These are phyloP conservation scores for Druon quercuslanigerum DNA, from an alignment of 1,140 invertebrate genomes.

Conservation along the genomic window DNA sequence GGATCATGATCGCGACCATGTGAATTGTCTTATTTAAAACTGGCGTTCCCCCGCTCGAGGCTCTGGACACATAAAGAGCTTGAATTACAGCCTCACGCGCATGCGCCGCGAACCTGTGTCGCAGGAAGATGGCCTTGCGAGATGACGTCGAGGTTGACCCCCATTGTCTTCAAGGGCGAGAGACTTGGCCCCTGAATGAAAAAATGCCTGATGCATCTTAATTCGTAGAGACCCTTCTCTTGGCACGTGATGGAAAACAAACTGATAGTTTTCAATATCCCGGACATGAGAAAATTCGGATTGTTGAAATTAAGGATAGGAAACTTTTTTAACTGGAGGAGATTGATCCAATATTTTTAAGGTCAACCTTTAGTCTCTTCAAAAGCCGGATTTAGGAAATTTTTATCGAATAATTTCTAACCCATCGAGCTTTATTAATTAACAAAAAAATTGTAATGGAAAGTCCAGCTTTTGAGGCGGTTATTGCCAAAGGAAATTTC, in stretches of 20 bases:
- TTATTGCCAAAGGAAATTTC: too few species aligned
- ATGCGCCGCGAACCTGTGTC: slow-evolving; percentile 47
- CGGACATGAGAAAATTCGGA: too few species aligned
- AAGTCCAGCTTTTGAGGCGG: too few species aligned
- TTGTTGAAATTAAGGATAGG: too few species aligned
- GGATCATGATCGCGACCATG: slow-evolving; percentile 48
- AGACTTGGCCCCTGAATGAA: slow-evolving; percentile 44
- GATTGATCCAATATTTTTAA: too few species aligned
- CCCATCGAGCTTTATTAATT: too few species aligned
- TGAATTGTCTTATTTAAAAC: slow-evolving; percentile 64
- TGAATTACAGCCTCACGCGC: slow-evolving; percentile 55
- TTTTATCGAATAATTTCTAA: too few species aligned
- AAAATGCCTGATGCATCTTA: slow-evolving; percentile 65
- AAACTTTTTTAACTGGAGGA: too few species aligned
- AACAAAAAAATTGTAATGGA: too few species aligned
- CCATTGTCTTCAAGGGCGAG: slow-evolving; percentile 67
- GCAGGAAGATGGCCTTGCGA: slow-evolving; percentile 68
- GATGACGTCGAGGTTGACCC: slow-evolving; percentile 63
- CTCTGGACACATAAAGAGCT: slow-evolving; percentile 63
- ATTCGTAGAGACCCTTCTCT: slow-evolving; percentile 45
- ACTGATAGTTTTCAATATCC: background rate
- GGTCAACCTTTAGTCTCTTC: too few species aligned
- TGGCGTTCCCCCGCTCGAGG: slow-evolving; percentile 15
- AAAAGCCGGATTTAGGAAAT: too few species aligned
- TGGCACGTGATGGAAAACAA: background rate